Base-by-base conservation (phyloP, 2,113 vertebrate species). In the Psittacus erithacus region DNA sequence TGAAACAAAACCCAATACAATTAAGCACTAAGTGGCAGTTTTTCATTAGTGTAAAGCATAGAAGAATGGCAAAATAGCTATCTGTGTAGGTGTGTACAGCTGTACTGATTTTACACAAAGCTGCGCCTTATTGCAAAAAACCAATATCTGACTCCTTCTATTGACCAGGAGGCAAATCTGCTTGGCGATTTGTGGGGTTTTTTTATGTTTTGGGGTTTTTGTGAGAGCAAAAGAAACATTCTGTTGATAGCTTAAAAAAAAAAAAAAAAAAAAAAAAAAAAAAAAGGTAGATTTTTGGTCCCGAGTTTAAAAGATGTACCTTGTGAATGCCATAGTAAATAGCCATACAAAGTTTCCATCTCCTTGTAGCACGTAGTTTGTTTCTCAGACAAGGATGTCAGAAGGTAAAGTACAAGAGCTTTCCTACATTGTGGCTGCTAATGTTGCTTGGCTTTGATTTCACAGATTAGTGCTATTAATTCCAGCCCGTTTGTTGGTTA, bases 101-200 rank as follows among this genome's bases (percentile, higher is more conserved):
- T 86, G 50, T 15, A 25, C 13, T 68, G 33, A 22, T 84, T 82
- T 89, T 64, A 49, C 1, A 0, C 8, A 52, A 31, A 65, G 24
- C 33, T 86, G 14, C 10, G 23, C 6, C 11, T 15, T 81, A 0
- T 4, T 69, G 8, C 60, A 57, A 19, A 39, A 89, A 11, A 9
- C 25, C 68, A 17, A 27, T 29, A 60, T 62, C 77, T 84, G 46
- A 11, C 49, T 95, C 17, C 39, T 90, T 93, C 33, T 79, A 15
- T 31, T 82, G 29, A 43, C 31, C 39, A 5, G 39, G 50, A 86
- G 9, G 29, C 77, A 92, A 79, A 75, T 41, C 35, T 79, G 10
- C 20, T 75, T 12, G 4, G 1, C 0, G 3, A 0, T 0, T 4
- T 46, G 27, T 20, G 19, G 3, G 2, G 2, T 13, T 33, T 33